Evolutionary conservation across 2,113 vertebrate species (phyloP).

Genomic region (Symphodus melops): DNA sequence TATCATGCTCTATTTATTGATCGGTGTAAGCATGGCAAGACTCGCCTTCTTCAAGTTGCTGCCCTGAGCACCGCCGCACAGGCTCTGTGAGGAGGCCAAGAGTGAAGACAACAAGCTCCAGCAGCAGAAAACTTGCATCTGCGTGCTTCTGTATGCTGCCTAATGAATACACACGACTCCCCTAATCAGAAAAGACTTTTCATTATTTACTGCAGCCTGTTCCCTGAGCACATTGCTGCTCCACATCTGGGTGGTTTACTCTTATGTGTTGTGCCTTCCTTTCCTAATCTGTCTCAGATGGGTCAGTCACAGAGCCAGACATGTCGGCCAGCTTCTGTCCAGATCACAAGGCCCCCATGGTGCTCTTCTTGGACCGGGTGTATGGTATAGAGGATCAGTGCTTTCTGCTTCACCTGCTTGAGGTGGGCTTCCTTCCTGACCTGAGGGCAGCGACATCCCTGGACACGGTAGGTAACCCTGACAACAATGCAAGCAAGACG

Average conservation of each 20-base stretch:
- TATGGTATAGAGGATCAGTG: slow-evolving; percentile 96
- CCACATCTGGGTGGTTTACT: slow-evolving; percentile 16
- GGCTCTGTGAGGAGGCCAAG: slow-evolving; percentile 54
- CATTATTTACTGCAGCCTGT: slow-evolving; percentile 42
- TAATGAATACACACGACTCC: slow-evolving; percentile 61
- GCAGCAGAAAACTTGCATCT: slow-evolving; percentile 39
- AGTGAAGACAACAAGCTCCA: slow-evolving; percentile 38
- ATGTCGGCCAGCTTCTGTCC: slow-evolving; percentile 97
- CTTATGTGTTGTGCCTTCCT: not conserved
- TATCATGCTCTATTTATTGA: slow-evolving; percentile 72
- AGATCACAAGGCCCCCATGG: slow-evolving; percentile 98
- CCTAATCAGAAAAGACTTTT: slow-evolving; percentile 55
- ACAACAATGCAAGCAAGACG: not conserved
- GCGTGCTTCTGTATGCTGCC: slow-evolving; percentile 15
- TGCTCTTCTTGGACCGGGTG: slow-evolving; percentile 96
- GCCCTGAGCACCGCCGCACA: slow-evolving; percentile 43
- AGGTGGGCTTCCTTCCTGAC: slow-evolving; percentile 97
- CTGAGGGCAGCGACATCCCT: slow-evolving; percentile 93
- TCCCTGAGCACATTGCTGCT: slow-evolving; percentile 10
- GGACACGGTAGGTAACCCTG: slow-evolving; percentile 88
- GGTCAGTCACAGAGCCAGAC: slow-evolving; percentile 92
- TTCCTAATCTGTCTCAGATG: slow-evolving; percentile 83
- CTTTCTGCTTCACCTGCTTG: slow-evolving; percentile 94
- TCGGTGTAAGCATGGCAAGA: slow-evolving; percentile 61
- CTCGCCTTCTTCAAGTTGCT: slow-evolving; percentile 52